Conservation (phyloP, 2,113 vertebrate genomes). For the Morone saxatilis region DNA sequence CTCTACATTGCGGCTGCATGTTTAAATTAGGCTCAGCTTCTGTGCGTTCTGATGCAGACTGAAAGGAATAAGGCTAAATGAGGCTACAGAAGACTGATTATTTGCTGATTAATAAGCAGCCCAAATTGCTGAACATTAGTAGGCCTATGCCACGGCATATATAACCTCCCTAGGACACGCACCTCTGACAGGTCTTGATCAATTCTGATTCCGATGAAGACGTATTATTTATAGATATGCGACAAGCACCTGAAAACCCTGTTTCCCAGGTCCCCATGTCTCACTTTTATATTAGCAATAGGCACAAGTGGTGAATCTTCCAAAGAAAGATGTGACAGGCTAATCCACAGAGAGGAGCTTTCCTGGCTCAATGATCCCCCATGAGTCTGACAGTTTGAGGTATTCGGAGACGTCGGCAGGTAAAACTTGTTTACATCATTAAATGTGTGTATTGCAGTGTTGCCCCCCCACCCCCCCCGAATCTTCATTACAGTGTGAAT, state of each 20-base stretch:
- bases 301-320: constrained; percentile 54
- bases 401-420: constrained; percentile 45
- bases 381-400: constrained; percentile 54
- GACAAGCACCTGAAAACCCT: constrained; percentile 47
- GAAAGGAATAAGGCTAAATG: constrained; percentile 33
- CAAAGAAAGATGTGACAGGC: constrained; percentile 66
- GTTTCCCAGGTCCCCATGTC: constrained; percentile 48
- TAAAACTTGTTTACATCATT: constrained; percentile 69
- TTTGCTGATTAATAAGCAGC: constrained; percentile 33
- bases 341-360: constrained; percentile 67
- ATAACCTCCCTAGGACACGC: not conserved
- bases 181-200: constrained; percentile 62
- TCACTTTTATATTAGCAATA: constrained; percentile 62
- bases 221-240: constrained; percentile 59
- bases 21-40: not conserved
- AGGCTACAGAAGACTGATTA: constrained; percentile 28
- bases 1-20: not conserved
- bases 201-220: constrained; percentile 47
- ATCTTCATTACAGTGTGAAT: constrained; percentile 32
- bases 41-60: not conserved
- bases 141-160: not conserved
- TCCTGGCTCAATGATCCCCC: constrained; percentile 50
- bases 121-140: not conserved
- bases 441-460: constrained; percentile 23
- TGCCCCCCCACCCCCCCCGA: not conserved